phyloP scores from a whole-genome alignment of 2,113 vertebrate genomes.

The Nanger granti region DNA sequence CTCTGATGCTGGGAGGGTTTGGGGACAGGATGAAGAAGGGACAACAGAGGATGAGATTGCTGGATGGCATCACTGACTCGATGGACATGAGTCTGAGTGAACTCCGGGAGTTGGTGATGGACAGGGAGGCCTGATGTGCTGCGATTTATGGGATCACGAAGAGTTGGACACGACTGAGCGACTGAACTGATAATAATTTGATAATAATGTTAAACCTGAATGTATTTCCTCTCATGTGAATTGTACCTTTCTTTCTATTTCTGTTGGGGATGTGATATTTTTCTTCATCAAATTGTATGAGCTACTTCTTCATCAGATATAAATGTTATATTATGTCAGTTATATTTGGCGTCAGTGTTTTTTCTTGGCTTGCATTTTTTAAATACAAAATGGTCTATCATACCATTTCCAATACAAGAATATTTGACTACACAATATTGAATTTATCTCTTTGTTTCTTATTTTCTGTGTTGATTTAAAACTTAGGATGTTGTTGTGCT shows the following conservation, averaged over 20 bases:
- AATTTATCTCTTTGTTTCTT: background rate
- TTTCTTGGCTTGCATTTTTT: background rate
- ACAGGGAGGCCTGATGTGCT: too few relatives aligned
- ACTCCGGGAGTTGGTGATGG: too few relatives aligned
- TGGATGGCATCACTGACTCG: too few relatives aligned
- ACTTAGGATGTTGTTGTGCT: background rate
- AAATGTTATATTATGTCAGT: background rate
- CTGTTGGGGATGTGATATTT: background rate
- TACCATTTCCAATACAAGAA: background rate
- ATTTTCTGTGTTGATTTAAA: background rate
- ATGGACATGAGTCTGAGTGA: too few relatives aligned
- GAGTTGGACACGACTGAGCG: fast-evolving
- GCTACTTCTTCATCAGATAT: background rate
- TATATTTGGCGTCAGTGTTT: background rate
- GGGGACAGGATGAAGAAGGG: too few relatives aligned
- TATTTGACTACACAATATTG: background rate
- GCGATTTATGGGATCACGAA: too few relatives aligned
- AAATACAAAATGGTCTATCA: background rate
- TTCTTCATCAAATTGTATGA: background rate
- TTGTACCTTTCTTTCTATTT: background rate
- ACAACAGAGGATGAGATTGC: too few relatives aligned
- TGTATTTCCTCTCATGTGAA: background rate
- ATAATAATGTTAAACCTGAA: background rate
- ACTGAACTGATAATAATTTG: background rate
- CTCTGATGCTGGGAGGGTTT: too few relatives aligned